These are phyloP conservation scores for Cosmopolites sordidus DNA, from an alignment of 2,888 invertebrate genomes.

Conservation along the genomic window DNA sequence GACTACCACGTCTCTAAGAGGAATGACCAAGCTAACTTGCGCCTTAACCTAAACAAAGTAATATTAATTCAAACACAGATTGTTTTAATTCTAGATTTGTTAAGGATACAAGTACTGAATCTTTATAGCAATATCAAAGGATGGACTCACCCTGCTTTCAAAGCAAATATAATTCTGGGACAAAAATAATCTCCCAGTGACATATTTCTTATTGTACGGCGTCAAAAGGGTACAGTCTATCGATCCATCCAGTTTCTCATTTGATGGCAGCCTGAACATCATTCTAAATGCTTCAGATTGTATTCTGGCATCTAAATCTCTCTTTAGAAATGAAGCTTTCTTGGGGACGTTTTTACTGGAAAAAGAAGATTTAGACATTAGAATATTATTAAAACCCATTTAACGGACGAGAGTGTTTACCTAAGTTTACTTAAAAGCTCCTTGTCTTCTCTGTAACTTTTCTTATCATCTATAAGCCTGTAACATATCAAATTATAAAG, in stretches of 20 bases:
- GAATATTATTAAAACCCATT: no score
- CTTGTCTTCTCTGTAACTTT: conserved; percentile 84
- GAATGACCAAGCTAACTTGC: conserved; percentile 83
- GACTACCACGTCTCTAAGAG: conserved; percentile 72
- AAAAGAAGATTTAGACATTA: no score
- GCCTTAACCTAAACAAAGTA: conserved; percentile 56
- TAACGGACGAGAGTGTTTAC: conserved; percentile 41
- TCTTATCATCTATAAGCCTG: conserved; percentile 88
- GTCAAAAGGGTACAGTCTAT: conserved; percentile 91
- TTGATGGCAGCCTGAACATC: conserved; percentile 78
- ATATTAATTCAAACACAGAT: neutral
- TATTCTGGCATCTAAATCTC: conserved; percentile 91
- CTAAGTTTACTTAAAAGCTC: conserved; percentile 77
- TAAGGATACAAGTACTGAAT: no score
- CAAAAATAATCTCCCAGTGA: conserved; percentile 83
- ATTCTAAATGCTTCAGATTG: conserved; percentile 88
- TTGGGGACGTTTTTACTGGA: conserved; percentile 81
- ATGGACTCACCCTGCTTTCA: conserved; percentile 75
- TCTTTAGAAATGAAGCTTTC: conserved; percentile 85
- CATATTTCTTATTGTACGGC: conserved; percentile 87
- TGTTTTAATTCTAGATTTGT: no score
- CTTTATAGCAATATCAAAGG: no score
- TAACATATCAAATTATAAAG: no score
- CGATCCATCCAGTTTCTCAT: conserved; percentile 91
- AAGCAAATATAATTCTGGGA: conserved; percentile 96